Evolutionary conservation across 2,888 invertebrate genomes (phyloP), one percentile per base, ranked within the genome.

Genomic region (Dynastes grantii): DNA sequence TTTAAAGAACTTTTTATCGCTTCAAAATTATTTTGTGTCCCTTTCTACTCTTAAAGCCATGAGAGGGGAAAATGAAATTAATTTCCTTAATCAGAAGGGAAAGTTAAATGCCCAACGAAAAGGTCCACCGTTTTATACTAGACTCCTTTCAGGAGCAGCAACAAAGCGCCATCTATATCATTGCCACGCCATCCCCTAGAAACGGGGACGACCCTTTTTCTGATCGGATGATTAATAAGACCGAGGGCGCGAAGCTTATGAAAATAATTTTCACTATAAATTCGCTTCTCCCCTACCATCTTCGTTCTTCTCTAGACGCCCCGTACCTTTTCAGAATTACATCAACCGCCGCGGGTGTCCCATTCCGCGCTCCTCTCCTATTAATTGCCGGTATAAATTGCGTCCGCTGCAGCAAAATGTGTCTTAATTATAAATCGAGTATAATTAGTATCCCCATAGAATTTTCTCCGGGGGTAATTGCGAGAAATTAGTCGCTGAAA

Each of bases 231-330:
- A 75, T 61, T 75, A 75, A 75, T 75, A 75, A 61, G 61, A 45
- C 22, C 58, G 61, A 61, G 68, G 68, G 61, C 45, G 61, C 22
- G 22, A 45, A 75, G 40, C 61, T 75, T 75, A 75, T 75, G 73
- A 75, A 75, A 75, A 75, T 75, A 75, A 75, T 75, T 75, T 75
- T 75, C 73, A 45, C 73, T 75, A 75, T 75, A 75, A 75, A 75
- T 75, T 75, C 49, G 58, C 55, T 11, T 71, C 29, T 55, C 32
- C 65, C 40, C 2, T 49, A 8, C 55, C 32, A 37, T 13, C 58
- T 3, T 9, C 71, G 71, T 75, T 22, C 40, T 40, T 49, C 22
- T 11, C 45, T 45, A 45, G 45, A 45, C 8, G 45, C 45, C 22
- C 45, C 11, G 45, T n/a, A 11, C 27, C 13, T 49, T 67, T 68